A percentile compares a stretch with the other conserved stretches of the same genome.
phyloP scores from a whole-genome alignment of 2,888 invertebrate genomes.

The Ochlodes sylvanus region DNA sequence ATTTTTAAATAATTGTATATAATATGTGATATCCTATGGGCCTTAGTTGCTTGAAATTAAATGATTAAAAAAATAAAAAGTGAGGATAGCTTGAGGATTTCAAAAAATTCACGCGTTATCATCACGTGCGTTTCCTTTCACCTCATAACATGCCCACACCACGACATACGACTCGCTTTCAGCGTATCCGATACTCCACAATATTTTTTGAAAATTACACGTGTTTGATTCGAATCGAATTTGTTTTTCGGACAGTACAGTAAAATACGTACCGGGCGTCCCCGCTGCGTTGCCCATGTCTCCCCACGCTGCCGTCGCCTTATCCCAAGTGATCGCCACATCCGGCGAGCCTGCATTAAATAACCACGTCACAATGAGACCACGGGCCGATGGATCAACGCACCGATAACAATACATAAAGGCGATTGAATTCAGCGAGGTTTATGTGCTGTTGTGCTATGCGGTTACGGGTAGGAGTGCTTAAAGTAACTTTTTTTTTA shows the following conservation, averaged over 20 bases:
- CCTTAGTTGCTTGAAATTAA: too few relatives aligned
- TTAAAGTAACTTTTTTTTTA: neutral
- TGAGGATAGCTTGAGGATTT: too few relatives aligned
- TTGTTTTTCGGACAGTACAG: neutral
- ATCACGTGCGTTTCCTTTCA: too few relatives aligned
- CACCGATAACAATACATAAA: slow-evolving; percentile 65
- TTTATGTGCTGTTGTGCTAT: slow-evolving; percentile 44
- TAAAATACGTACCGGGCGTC: slow-evolving; percentile 33
- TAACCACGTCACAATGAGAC: slow-evolving; percentile 56
- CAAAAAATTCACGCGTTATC: too few relatives aligned
- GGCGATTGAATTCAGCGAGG: slow-evolving; percentile 46
- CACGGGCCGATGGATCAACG: slow-evolving; percentile 59
- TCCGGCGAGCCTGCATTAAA: slow-evolving; percentile 62
- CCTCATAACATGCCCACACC: too few relatives aligned
- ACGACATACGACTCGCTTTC: too few relatives aligned
- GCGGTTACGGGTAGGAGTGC: slow-evolving; percentile 26
- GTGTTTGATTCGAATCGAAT: too few relatives aligned
- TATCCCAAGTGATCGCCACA: slow-evolving; percentile 52
- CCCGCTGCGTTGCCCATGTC: slow-evolving; percentile 43
- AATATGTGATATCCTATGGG: too few relatives aligned
- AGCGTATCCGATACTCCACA: too few relatives aligned
- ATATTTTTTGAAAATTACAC: too few relatives aligned
- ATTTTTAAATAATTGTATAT: too few relatives aligned
- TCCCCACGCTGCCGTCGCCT: slow-evolving; percentile 39
- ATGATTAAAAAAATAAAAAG: too few relatives aligned